phyloP scores from a whole-genome alignment of 2,888 invertebrate genomes.

The Campoplex capitator region DNA sequence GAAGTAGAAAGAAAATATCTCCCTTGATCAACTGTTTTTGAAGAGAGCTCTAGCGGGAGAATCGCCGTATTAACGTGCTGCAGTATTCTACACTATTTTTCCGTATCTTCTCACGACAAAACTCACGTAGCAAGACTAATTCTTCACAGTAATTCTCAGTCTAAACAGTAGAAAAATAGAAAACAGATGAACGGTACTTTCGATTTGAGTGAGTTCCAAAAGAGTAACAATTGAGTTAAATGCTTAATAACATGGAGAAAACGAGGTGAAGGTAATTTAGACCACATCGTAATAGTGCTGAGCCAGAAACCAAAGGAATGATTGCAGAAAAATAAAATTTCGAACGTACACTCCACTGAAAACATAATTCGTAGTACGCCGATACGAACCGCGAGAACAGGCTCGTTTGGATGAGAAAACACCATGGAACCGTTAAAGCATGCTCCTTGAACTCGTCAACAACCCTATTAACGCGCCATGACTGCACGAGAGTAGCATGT shows the following conservation, averaged over 20 bases:
- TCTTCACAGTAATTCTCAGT: not conserved
- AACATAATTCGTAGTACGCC: conserved; percentile 28
- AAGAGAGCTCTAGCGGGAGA: not conserved
- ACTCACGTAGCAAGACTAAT: not conserved
- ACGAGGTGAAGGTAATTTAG: not conserved
- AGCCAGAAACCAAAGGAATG: not conserved
- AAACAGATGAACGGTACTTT: not conserved
- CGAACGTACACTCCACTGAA: too few species aligned
- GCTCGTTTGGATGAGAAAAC: conserved; percentile 51
- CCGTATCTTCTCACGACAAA: too few species aligned
- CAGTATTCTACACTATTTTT: not conserved
- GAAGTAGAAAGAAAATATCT: conserved; percentile 10
- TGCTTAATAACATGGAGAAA: not conserved
- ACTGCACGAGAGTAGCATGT: not conserved
- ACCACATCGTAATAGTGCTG: not conserved
- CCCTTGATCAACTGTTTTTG: conserved; percentile 1
- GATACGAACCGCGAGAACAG: conserved; percentile 50
- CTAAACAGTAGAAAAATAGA: not conserved
- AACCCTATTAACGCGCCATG: conserved; percentile 42
- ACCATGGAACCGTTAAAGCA: conserved; percentile 43
- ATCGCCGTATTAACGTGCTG: conserved; percentile 37
- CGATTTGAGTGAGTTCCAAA: not conserved
- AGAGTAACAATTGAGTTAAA: not conserved
- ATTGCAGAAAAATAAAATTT: not conserved
- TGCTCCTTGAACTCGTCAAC: conserved; percentile 43